These are phyloP conservation scores for Drosophila ficusphila DNA, from an alignment of 1,140 invertebrate species.

Conservation along the genomic window DNA sequence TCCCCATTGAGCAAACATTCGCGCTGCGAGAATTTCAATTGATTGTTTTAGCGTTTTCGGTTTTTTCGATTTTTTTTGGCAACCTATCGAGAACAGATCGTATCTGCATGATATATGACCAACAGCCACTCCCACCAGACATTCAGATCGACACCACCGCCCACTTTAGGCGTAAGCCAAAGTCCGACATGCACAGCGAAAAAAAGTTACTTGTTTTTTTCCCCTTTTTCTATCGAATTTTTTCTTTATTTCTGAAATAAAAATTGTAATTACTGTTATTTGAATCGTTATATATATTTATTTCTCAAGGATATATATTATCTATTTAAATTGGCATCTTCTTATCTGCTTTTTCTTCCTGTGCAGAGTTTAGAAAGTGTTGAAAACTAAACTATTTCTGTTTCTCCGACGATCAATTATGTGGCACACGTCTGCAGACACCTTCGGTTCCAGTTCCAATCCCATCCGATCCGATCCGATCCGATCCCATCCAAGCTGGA, in stretches of 20 bases:
- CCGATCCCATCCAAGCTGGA: constrained; percentile 10
- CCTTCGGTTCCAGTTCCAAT: constrained; percentile 42
- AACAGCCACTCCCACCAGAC: constrained; percentile 40
- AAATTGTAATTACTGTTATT: not conserved
- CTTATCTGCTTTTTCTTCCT: not conserved
- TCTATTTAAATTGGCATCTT: too few relatives aligned
- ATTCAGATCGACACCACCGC: constrained; percentile 35
- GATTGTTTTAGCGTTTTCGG: constrained; percentile 15
- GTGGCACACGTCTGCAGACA: constrained; percentile 73
- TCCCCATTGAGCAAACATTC: constrained; percentile 44
- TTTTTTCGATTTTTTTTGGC: constrained; percentile 33
- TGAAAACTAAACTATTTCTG: constrained; percentile 73
- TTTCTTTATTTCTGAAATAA: too few relatives aligned
- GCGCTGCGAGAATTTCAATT: constrained; percentile 67
- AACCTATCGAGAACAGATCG: constrained; percentile 67
- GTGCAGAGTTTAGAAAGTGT: constrained; percentile 67
- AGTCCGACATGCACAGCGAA: constrained; percentile 16
- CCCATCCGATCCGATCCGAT: constrained; percentile 4
- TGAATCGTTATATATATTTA: too few relatives aligned
- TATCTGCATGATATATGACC: constrained; percentile 72
- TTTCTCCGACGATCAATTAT: constrained; percentile 59
- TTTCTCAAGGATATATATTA: too few relatives aligned
- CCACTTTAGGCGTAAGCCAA: constrained; percentile 27
- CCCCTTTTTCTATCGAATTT: too few relatives aligned
- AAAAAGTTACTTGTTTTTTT: not conserved